A percentile compares a stretch with the other conserved stretches of the same genome.
phyloP scores from a whole-genome alignment of 2,113 vertebrate genomes.

The Chaetorhynchus papuensis region DNA sequence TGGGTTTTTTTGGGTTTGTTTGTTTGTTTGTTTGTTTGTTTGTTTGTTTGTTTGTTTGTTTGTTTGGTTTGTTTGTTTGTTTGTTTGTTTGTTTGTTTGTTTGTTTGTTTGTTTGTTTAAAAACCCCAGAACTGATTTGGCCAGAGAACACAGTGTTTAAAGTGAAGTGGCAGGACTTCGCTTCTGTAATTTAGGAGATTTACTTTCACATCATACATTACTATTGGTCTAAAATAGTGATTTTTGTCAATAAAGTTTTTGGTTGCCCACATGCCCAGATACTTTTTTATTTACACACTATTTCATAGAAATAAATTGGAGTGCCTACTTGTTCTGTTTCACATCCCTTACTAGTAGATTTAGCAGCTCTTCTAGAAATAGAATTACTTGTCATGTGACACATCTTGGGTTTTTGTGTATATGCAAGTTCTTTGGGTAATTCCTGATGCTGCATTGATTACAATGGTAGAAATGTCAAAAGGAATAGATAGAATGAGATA shows the following conservation, averaged over 20 bases:
- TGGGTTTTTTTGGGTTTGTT: not conserved
- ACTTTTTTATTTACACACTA: not conserved
- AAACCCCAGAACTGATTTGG: not conserved
- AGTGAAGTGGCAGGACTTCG: not conserved
- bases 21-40: not conserved
- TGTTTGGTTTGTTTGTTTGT: not conserved
- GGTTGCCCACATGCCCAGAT: not conserved
- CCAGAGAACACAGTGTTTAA: not conserved
- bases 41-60: not conserved
- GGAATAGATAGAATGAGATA: not conserved
- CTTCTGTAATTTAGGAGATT: not conserved
- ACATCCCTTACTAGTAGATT: not conserved
- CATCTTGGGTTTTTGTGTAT: not conserved
- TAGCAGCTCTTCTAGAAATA: not conserved
- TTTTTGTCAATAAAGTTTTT: not conserved
- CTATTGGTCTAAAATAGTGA: not conserved
- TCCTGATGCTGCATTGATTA: not conserved
- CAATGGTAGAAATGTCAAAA: not conserved
- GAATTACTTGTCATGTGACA: not conserved
- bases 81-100: not conserved
- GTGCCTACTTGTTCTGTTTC: not conserved
- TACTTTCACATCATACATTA: not conserved
- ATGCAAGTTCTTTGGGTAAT: not conserved
- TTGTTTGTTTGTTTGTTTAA: not conserved
- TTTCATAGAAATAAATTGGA: not conserved